Evolutionary conservation across 2,113 vertebrate genomes (phyloP).

Genomic region (Ctenodactylus gundi): DNA sequence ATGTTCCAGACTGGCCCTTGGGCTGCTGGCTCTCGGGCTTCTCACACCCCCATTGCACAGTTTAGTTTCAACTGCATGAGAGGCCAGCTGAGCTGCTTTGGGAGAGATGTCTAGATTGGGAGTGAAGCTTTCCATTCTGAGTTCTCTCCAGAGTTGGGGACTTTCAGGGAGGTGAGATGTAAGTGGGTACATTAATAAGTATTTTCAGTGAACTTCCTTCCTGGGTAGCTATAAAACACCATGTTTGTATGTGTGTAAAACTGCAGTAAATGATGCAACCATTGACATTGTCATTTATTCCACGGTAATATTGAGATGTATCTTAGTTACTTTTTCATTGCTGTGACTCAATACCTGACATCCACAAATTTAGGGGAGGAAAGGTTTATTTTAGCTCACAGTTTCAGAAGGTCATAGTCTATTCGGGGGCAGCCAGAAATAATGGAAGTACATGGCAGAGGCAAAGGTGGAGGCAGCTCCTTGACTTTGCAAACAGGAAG

Average conservation of each 20-base stretch:
- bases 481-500: no score
- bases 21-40: background rate
- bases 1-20: background rate
- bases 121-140: conserved; percentile 60
- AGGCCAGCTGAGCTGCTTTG: conserved; percentile 36
- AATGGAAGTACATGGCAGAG: no score
- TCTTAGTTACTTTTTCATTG: no score
- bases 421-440: no score
- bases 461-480: no score
- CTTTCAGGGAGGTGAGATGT: conserved; percentile 13
- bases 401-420: no score
- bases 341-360: no score
- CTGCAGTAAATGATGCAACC: conserved; percentile 21
- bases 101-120: conserved; percentile 55
- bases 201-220: conserved; percentile 58
- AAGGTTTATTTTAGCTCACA: no score
- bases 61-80: background rate
- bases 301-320: background rate
- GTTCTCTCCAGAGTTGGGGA: conserved; percentile 23
- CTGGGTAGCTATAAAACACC: background rate
- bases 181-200: conserved; percentile 62
- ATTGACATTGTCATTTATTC: background rate
- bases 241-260: background rate
- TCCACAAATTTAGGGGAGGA: no score
- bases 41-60: background rate